Conservation (phyloP, 2,113 vertebrate genomes). For the Perca schrenkii region DNA sequence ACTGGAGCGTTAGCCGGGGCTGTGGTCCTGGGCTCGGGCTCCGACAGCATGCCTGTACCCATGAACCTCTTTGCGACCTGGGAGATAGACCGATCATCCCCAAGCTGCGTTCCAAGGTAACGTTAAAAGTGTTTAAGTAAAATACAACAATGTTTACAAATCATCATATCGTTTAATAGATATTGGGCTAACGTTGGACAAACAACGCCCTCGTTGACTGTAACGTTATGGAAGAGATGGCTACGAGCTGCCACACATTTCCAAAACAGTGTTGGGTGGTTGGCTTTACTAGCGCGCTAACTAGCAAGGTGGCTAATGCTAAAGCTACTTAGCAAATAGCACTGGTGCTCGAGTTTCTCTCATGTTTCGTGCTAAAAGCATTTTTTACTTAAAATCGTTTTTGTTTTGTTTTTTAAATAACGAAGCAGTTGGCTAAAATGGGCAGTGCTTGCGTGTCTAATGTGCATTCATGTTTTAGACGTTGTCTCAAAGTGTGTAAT, state of each 20-base stretch:
- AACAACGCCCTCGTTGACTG: constrained; percentile 65
- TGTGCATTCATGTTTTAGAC: background rate
- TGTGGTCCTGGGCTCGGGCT: constrained; percentile 72
- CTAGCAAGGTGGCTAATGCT: constrained; percentile 75
- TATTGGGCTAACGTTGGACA: background rate
- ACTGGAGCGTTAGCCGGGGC: constrained; percentile 73
- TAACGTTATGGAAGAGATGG: constrained; percentile 11
- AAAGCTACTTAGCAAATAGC: constrained; percentile 60
- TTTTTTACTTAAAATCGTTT: background rate
- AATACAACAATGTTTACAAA: constrained; percentile 14
- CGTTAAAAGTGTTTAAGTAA: constrained; percentile 4
- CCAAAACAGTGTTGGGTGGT: constrained; percentile 51
- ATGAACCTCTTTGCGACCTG: constrained; percentile 89
- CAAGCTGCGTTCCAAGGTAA: constrained; percentile 88
- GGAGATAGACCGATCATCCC: constrained; percentile 87
- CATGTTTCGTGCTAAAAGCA: constrained; percentile 15
- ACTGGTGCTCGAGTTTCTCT: constrained; percentile 33
- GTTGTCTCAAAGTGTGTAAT: background rate
- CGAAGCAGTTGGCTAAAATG: background rate
- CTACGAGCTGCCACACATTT: constrained; percentile 57
- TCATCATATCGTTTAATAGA: constrained; percentile 6
- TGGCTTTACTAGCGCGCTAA: constrained; percentile 65
- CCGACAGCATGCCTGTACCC: constrained; percentile 81
- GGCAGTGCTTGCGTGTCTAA: rapidly evolving
- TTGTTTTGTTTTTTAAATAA: background rate